Evolutionary conservation across 1,140 invertebrate genomes (phyloP), one percentile per base, ranked within the genome.

Genomic region (Lerema accius): DNA sequence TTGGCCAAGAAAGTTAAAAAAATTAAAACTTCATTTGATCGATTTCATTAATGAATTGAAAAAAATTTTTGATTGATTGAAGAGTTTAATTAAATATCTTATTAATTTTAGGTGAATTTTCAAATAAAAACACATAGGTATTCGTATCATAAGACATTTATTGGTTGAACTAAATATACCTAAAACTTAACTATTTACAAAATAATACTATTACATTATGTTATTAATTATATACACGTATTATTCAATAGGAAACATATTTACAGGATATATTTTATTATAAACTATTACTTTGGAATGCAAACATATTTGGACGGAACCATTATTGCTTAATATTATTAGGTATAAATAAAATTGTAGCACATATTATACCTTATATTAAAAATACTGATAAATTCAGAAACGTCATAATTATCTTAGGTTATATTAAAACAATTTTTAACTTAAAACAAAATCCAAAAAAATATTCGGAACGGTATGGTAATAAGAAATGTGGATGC

Each of bases 251-350:
- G 55, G 55, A 65, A 61, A 59, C 50, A 73, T 72, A 76, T 78
- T 69, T 76, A 81, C 67, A 77, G 56, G 60, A 66, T 53, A 65
- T 37, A 37, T 46, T 58, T 23, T 37, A 35, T 43, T 65, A 60
- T 68, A 58, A 70, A 69, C 75, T 82, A 82, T 86, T 86, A 81
- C 86, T 89, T 89, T 89, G 86, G 86, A 86, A 86, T 76, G 73
- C 69, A 76, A 77, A 74, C 74, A 65, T 83, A 78, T 89, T 86
- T 86, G 86, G 86, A 83, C 82, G 86, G 82, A 84, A 76, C 65
- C 63, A 65, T 39, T 61, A 62, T 62, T 58, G 17, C 11, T 58
- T 45, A 45, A 46, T 11, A 35, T 50, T 35, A 56, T 32, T 32
- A 17, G 5, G 2, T 23, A 45, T 56, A 55, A 56, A 56, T 56